Base-by-base conservation (phyloP, 1,140 invertebrate species). In the Lasioglossum albipes region DNA sequence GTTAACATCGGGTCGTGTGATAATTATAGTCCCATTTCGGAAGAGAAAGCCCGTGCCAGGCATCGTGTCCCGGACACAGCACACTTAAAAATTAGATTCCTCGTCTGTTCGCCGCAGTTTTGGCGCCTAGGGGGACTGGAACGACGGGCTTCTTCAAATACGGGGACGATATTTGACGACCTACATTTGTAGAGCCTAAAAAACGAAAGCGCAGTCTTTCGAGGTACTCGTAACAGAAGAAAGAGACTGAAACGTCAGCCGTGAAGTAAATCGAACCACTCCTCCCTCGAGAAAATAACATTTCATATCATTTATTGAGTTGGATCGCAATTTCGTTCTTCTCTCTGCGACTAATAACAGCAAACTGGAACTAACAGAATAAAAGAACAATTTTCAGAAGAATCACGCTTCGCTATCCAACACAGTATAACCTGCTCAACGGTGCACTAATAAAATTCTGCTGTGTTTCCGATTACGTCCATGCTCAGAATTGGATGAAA, bases 61-160 rank as follows among this genome's bases (percentile, higher is more conserved):
- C 27, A 64, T 16, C 61, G 13, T 10, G 61, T 64, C 22, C 5
- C 13, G 61, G 61, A 64, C 22, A 36, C 61, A 36, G 57, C 57
- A 36, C 31, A 10, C 61, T 64, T 16, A 64, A 36, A 36, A 64
- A 64, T 64, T 64, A 64, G 61, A 64, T 64, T 64, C 31, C 27
- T 64, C 27, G 31, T 36, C 61, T 36, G 2, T 64, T 49, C 45
- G 45, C 27, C 10, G 61, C 61, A 36, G 61, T 64, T 64, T 64
- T 64, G 27, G 13, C 27, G 61, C 61, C 61, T 16, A 16, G 13
- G 61, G 61, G 61, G 13, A 36, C 13, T 31, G 7, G 18, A 31
- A 31, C 27, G 27, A 64, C 27, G 22, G 27, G 13, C 4, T 31
- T 31, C 27, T 59, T 16, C 61, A 31, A 64, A 64, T 64, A 31